Conservation (phyloP, 2,888 invertebrate genomes). For the Stenodera caucasica region DNA sequence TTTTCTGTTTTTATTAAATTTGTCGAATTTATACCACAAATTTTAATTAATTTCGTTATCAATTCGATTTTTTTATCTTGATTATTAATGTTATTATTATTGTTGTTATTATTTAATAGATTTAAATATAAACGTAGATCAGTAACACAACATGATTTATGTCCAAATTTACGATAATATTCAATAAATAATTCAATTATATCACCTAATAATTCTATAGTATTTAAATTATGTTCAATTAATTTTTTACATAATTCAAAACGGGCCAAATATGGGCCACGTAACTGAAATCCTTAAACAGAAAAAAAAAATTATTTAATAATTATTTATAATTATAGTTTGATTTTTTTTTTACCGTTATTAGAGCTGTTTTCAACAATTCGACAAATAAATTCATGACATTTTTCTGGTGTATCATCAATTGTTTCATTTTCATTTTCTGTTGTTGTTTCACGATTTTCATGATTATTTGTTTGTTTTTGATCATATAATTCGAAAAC, state of each 20-base stretch:
- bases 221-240: conserved; percentile 59
- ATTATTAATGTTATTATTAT: too few relatives aligned
- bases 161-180: conserved; percentile 81
- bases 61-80: too few relatives aligned
- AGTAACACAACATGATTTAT: conserved; percentile 82
- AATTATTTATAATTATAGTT: too few relatives aligned
- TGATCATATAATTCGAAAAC: conserved; percentile 63
- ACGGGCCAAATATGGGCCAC: conserved; percentile 84
- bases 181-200: conserved; percentile 71
- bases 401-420: conserved; percentile 54
- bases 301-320: conserved; percentile 9
- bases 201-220: conserved; percentile 63
- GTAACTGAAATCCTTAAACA: conserved; percentile 42
- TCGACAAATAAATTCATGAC: conserved; percentile 55
- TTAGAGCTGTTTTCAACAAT: conserved; percentile 51
- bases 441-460: conserved; percentile 22
- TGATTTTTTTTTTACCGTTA: conserved; percentile 50
- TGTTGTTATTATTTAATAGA: conserved; percentile 67
- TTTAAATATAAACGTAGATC: conserved; percentile 78
- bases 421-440: conserved; percentile 42
- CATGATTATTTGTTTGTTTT: conserved; percentile 39
- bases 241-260: conserved; percentile 73
- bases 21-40: conserved; percentile 66
- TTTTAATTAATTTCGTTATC: conserved; percentile 63
- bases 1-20: conserved; percentile 68